phyloP scores from a whole-genome alignment of 2,113 vertebrate species.

The Apteryx mantelli region DNA sequence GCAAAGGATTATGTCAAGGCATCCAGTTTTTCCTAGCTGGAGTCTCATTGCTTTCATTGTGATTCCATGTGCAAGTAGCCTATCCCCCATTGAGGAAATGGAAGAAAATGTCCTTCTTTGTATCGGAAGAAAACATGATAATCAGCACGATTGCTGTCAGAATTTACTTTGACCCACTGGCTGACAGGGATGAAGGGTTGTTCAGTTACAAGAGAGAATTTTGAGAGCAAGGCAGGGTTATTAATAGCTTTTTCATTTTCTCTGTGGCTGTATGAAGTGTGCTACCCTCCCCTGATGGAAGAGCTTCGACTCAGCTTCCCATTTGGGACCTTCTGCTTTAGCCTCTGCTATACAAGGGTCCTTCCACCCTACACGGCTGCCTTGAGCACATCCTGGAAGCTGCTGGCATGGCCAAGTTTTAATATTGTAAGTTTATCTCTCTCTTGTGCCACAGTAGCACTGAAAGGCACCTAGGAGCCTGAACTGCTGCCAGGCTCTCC shows the following conservation, averaged over 20 bases:
- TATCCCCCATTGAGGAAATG: not conserved
- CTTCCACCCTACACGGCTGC: not conserved
- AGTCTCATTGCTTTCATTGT: not conserved
- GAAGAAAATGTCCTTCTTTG: not conserved
- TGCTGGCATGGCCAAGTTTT: not conserved
- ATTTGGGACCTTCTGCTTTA: not conserved
- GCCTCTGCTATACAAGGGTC: not conserved
- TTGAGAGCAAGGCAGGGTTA: not conserved
- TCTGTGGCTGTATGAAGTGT: accelerated
- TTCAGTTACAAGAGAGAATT: not conserved
- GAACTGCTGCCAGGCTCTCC: not conserved
- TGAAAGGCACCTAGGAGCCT: not conserved
- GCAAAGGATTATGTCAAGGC: not conserved
- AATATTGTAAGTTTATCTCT: not conserved
- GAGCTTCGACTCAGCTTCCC: not conserved
- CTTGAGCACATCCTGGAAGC: not conserved
- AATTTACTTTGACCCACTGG: not conserved
- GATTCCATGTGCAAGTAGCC: accelerated
- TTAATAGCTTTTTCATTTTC: not conserved
- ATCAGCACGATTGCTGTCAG: not conserved
- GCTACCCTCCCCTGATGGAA: not conserved
- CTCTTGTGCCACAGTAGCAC: not conserved
- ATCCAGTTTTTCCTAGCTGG: accelerated
- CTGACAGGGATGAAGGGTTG: not conserved
- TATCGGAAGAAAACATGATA: not conserved